Evolutionary conservation across 2,113 vertebrate species (phyloP), one percentile per base, ranked within the genome.

Genomic region (Pungitius pungitius): DNA sequence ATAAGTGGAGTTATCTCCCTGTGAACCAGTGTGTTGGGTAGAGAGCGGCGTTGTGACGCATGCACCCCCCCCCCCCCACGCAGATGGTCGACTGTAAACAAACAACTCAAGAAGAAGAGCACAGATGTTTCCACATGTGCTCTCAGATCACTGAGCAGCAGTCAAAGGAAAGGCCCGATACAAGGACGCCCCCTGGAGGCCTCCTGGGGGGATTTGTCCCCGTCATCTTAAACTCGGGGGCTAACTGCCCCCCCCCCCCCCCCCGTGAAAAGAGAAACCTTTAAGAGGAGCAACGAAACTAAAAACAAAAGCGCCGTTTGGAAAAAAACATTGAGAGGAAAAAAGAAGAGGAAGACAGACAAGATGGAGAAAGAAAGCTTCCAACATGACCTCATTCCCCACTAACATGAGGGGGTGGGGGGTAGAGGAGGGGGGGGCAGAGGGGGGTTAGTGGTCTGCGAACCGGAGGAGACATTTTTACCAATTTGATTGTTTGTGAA

Each of bases 401-500:
- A 86, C 84, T 87, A 90, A 93, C 92, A 89, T 83, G 87, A 91
- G 91, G 89, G 30, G 6, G 30, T 35, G 33, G 33, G 6, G 33
- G 33, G 33, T 5, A 6, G 5, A 6, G 7, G 33, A 0, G 33
- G 33, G 33, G 33, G 33, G 33, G 33, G 33, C 33, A 35, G 77
- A 88, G 45, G 86, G 87, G 88, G 84, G 95, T 94, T 96, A 95
- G 96, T 88, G 95, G 94, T 95, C 96, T 93, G 85, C 89, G 77
- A 89, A 93, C 93, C 96, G 98, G 95, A 97, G 96, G 96, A 97
- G 97, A 97, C 92, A 78, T 95, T 96, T 98, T 95, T 96, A 93
- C 94, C 90, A 96, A 96, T 95, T 94, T 95, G 96, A 97, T 96
- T 98, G 97, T 98, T 98, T 98, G 96, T 96, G 95, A 96, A 96